Evolutionary conservation across 23 tunicate genomes (phyloP).

Genomic region (Aplidium turbinatum): DNA sequence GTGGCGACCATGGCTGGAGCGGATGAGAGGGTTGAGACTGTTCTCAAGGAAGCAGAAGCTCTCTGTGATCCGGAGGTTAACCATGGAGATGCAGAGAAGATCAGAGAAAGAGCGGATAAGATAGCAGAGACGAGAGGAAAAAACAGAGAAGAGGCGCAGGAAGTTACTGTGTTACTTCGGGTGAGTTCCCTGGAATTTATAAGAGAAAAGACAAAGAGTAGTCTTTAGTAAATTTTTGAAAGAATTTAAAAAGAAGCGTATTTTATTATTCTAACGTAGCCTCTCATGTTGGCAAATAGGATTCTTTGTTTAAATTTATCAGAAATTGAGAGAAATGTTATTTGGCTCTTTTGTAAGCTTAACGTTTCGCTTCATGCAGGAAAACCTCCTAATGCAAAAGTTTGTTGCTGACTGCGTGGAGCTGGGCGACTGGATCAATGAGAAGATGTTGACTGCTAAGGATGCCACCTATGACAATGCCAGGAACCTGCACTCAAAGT

Average conservation of each 20-base stretch:
- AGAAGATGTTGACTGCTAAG: constrained; percentile 92
- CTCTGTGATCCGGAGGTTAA: constrained; percentile 45
- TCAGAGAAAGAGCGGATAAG: constrained; percentile 65
- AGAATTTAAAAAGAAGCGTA: too few relatives aligned
- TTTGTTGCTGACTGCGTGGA: constrained; percentile 94
- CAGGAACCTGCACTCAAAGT: constrained; percentile 84
- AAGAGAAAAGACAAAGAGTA: too few relatives aligned
- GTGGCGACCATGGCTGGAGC: constrained; percentile 76
- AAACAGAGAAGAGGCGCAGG: constrained; percentile 68
- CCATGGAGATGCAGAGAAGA: constrained; percentile 62
- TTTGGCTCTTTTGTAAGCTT: too few relatives aligned
- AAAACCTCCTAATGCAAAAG: constrained; percentile 71
- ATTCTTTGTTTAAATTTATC: too few relatives aligned
- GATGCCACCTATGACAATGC: constrained; percentile 95
- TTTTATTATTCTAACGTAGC: too few relatives aligned
- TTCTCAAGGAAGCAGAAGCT: constrained; percentile 52
- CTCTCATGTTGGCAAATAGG: too few relatives aligned
- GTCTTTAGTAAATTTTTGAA: too few relatives aligned
- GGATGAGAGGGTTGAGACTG: constrained; percentile 77
- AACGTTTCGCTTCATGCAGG: constrained; percentile 29
- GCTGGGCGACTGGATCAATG: constrained; percentile 91
- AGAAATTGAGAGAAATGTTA: too few relatives aligned
- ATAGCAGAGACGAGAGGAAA: constrained; percentile 58
- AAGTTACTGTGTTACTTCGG: constrained; percentile 54
- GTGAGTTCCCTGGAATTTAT: constrained; percentile 41